Base-by-base conservation (phyloP, 2,888 invertebrate species). In the Agrilus cyanescens region DNA sequence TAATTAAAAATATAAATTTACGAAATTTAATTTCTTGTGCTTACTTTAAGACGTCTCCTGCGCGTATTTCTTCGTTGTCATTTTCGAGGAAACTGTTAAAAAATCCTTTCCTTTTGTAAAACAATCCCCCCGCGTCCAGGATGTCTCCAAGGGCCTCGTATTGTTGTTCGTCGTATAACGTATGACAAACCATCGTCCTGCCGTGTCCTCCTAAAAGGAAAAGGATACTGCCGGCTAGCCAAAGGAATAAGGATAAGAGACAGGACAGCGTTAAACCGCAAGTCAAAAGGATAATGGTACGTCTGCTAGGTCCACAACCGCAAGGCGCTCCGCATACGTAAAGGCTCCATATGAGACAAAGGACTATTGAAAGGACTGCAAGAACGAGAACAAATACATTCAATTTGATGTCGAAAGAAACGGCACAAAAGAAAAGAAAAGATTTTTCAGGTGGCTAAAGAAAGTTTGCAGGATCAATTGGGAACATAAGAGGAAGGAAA, bases 181-280 rank as follows among this genome's bases (percentile, higher is more conserved):
- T 78, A 43, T 80, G 77, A 54, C 86, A 87, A 1, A 85, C 66
- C 55, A 84, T 75, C 43, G 78, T 74, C 65, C 81, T 77, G 12
- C 76, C 76, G 56, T 82, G 81, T 13, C 76, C 78, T 12, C 80
- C 76, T 38, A 79, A 59, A 25, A 79, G 65, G 48, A 82, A 73
- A 10, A 73, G 63, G 10, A 69, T 64, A 40, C 75, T 70, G 47
- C 78, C 70, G 48, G 76, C 63, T 29, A 65, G 57, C 82, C 82
- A 82, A 39, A 80, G 61, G 43, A 72, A 60, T 12, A 79, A 63
- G 16, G 80, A 77, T 33, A 74, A 61, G 40, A 79, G 53, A 55
- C 75, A 75, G 52, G 76, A 67, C 61, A 76, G 68, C 37, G 74
- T 62, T 4, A 75, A 68, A 34, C 75, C 74, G 57, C 62, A 54